A percentile compares a stretch with the other conserved stretches of the same genome.
Evolutionary conservation across 2,113 vertebrate genomes (phyloP).

Genomic region (Brachirus orientalis): DNA sequence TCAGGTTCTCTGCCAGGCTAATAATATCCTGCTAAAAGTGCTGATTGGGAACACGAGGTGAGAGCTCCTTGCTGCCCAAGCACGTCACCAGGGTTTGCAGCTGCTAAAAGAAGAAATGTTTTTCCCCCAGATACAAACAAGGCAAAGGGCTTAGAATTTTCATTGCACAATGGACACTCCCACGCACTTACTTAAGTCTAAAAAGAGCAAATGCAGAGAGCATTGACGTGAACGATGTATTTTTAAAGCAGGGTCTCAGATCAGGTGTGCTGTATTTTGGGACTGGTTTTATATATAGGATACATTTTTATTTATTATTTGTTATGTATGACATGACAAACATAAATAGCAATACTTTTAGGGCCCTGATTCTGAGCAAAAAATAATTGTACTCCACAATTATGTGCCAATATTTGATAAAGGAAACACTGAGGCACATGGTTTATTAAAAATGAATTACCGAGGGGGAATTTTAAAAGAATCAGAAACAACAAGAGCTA

Average conservation of each 20-base stretch:
- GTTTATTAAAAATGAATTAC: too few species aligned
- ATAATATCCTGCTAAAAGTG: conserved; percentile 57
- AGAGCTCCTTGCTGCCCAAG: conserved; percentile 50
- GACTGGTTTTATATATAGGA: not conserved
- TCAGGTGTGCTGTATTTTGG: not conserved
- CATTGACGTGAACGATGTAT: conserved; percentile 32
- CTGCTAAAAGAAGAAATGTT: conserved; percentile 49
- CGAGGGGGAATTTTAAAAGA: too few species aligned
- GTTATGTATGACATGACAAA: too few species aligned
- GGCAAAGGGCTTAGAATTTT: conserved; percentile 33
- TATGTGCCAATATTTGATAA: too few species aligned
- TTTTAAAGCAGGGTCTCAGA: conserved; percentile 14
- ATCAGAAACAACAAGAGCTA: too few species aligned
- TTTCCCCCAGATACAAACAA: conserved; percentile 41
- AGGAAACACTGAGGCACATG: too few species aligned
- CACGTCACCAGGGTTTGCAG: conserved; percentile 58
- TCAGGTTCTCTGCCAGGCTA: conserved; percentile 47
- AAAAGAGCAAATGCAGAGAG: conserved; percentile 20
- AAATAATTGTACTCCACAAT: too few species aligned
- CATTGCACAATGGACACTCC: conserved; percentile 16
- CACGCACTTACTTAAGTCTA: conserved; percentile 2
- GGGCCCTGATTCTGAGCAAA: too few species aligned
- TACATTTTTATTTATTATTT: too few species aligned
- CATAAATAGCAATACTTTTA: too few species aligned
- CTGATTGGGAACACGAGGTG: conserved; percentile 69